Evolutionary conservation across 1,140 invertebrate genomes (phyloP), one percentile per base, ranked within the genome.

Genomic region (Linepithema humile): DNA sequence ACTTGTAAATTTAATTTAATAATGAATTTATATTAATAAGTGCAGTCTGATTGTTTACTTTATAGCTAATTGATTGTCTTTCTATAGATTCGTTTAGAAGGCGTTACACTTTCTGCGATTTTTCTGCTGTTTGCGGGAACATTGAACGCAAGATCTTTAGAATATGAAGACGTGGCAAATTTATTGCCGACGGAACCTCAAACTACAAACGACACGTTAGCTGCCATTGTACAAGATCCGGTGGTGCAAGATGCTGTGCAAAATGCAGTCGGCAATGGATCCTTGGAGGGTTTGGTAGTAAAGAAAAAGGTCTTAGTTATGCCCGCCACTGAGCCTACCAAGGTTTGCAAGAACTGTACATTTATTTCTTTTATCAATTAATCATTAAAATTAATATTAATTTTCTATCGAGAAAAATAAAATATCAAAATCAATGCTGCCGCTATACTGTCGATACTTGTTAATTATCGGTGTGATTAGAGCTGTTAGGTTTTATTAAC

Each of bases 281-380:
- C 91, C 10, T 59, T 90, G 32, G 77, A 89, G 10, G 91, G 89
- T 23, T 65, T 91, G 0, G 89, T 91, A 2, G 85, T 91, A n/a
- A 90, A 88, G 5, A 90, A 83, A n/a, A 86, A 83, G 15, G 83
- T 89, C 7, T 55, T 85, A 32, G 70, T 90, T 65, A 65, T 88
- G 35, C 88, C 88, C 3, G 88, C 85, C 12, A 73, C 38, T 20
- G 69, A 83, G 35, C 88, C 88, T 2, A 89, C 78, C 50, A 50
- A 64, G 83, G 88, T 90, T 29, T 26, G 69, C n/a, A n/a, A n/a
- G n/a, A n/a, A n/a, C n/a, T 45, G 26, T 7, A 62, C 10, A 72
- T 23, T 5, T 2, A 60, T 20, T 50, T 6, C 20, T 38, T 55
- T 38, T 12, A 57, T 77, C 50, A 29, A 59, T 55, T 38, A 57